Evolutionary conservation across 2,888 invertebrate species (phyloP), one percentile per base, ranked within the genome.

Genomic region (Phoronis australis): DNA sequence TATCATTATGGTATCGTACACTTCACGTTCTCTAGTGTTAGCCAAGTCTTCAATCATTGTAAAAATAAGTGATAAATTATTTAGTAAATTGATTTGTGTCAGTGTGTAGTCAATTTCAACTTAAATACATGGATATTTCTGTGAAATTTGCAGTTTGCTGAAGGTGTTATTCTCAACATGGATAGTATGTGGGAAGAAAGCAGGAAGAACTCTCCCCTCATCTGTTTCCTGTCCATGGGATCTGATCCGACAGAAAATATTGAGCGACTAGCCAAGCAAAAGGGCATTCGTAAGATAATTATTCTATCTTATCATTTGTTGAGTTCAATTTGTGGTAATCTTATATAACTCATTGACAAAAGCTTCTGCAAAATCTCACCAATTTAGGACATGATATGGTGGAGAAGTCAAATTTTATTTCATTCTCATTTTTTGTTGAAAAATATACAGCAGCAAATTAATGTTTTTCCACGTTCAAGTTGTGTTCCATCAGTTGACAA

Each of bases 211-310:
- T 86, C 89, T 0, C 96, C 96, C 0, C 83, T 96, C 22, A 87
- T 94, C 60, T 95, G 95, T 66, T 87, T 96, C 62, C 79, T 96
- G 20, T 93, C 94, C 0, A 93, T 91, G 65, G 95, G 96, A 1
- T 94, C 94, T 0, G 96, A 96, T 80, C 96, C 96, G 1, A 93
- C 94, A n/a, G 87, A 90, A 9, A 92, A 94, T 80, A 92, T 96
- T 56, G 87, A 87, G 37, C 80, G 83, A 9, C 78, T 95, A 42
- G 91, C 95, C 1, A 95, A 94, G 78, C 80, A 85, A 46, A 88
- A 89, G 78, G 86, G 87, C 64, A 87, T 89, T 50, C 82, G 92
- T 92, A 80, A 82, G 84, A 76, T 43, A 15, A 31, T 9, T 31
- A 31, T n/a, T n/a, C n/a, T n/a, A n/a, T n/a, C n/a, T n/a, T n/a